A percentile compares a stretch with the other conserved stretches of the same genome.
These are phyloP conservation scores for Radopholus similis DNA, from an alignment of 1,140 invertebrate species.

Conservation along the genomic window DNA sequence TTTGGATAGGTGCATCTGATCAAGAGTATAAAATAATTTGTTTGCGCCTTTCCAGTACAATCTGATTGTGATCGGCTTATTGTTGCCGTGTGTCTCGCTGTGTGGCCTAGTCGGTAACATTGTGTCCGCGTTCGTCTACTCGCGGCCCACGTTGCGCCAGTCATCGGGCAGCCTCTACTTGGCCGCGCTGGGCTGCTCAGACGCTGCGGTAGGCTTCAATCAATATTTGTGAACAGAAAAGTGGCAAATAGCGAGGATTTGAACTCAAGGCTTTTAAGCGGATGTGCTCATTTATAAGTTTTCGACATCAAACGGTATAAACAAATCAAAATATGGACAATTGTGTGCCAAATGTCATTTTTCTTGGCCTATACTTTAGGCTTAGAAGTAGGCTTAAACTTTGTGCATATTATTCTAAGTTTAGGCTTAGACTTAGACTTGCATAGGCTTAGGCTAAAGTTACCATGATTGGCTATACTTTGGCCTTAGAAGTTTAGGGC, in stretches of 20 bases:
- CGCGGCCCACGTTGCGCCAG: slow-evolving; percentile 3
- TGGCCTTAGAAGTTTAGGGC: neutral
- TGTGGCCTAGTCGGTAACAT: slow-evolving; percentile 53
- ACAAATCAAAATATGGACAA: neutral
- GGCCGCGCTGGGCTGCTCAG: slow-evolving; percentile 50
- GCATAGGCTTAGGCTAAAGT: no score
- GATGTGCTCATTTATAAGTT: no score
- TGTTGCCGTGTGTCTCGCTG: slow-evolving; percentile 50
- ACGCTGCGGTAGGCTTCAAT: slow-evolving; percentile 46
- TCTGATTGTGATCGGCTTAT: slow-evolving; percentile 49
- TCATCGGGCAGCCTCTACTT: slow-evolving; percentile 52
- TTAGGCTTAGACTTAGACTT: no score
- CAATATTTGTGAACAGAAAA: neutral
- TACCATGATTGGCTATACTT: no score
- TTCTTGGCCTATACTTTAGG: no score
- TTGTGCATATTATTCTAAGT: no score
- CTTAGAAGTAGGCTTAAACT: no score
- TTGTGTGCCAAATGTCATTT: no score
- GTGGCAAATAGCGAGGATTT: no score
- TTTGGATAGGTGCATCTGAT: no score
- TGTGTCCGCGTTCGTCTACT: slow-evolving; percentile 54
- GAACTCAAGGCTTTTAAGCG: no score
- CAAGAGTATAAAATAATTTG: no score
- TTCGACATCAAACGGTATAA: neutral
- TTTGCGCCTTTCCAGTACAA: slow-evolving; percentile 47